Conservation (phyloP, 2,888 invertebrate species). For the Agrochola lota region DNA sequence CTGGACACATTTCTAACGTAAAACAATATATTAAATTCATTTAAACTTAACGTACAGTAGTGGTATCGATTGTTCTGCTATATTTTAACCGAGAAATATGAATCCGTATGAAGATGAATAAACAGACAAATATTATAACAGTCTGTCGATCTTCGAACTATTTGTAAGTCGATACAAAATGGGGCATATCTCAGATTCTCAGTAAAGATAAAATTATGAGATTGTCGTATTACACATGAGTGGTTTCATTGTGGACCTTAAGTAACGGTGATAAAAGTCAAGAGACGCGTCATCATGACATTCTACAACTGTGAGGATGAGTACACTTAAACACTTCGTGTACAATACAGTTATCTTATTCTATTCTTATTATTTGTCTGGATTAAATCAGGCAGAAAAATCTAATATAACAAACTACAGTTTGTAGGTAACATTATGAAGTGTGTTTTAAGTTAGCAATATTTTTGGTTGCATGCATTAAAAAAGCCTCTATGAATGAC, state of each 20-base stretch:
- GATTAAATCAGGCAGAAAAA: background rate
- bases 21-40: background rate
- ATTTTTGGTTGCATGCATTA: background rate
- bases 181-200: conserved; percentile 19
- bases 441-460: background rate
- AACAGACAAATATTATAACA: background rate
- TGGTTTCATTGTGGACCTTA: conserved; percentile 14
- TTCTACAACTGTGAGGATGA: conserved; percentile 4
- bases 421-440: conserved; percentile 1
- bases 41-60: background rate
- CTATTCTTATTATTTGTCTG: background rate
- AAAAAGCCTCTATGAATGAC: background rate
- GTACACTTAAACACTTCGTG: background rate
- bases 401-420: background rate
- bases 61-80: background rate
- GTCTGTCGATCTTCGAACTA: background rate
- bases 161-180: conserved; percentile 23
- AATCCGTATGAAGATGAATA: conserved; percentile 11
- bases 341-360: no score
- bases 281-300: conserved; percentile 10
- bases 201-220: conserved; percentile 37
- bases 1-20: no score
- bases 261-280: conserved; percentile 17
- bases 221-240: conserved; percentile 19
- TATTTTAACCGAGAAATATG: conserved; percentile 6